Base-by-base conservation (phyloP, 1,140 invertebrate species). In the Homalodisca vitripennis region DNA sequence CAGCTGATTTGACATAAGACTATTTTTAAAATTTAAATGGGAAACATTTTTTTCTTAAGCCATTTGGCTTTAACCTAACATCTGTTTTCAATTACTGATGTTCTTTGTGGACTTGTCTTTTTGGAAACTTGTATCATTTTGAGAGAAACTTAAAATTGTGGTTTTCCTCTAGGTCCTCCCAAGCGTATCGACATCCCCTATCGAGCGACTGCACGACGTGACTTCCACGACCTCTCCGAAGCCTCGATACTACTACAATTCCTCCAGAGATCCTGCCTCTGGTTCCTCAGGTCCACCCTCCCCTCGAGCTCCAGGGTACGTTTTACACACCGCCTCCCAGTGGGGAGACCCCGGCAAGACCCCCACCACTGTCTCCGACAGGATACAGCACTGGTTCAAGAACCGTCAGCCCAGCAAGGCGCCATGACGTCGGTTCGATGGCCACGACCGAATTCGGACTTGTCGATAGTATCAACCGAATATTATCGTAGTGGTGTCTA, bases 291-390 rank as follows among this genome's bases (percentile, higher is more conserved):
- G 26, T 24, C 48, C 41, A 26, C 65, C 48, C 2, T 67, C 48
- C 14, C 48, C 26, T 17, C 34, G 70, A 24, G 62, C 69, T 57
- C 73, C 73, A 13, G 73, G 73, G 3, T 73, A 73, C 14, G 73
- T 73, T 2, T 46, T 73, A 13, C 70, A 70, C 55, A 73, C 73
- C 1, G 73, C 67, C 1, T 72, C 70, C 0, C 67, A 70, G 17
- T 72, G 71, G 73, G 65, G 66, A n/a, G 63, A 66, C 20, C n/a
- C n/a, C 30, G 34, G 20, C 12, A 64, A 64, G 31, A 3, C 63
- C 27, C 29, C 63, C 1, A 41, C n/a, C n/a, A 60, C 20, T 3
- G 63, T 66, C 10, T 47, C 63, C 10, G 63, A 31, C n/a, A 14
- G 63, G 13, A 24, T 66, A 13, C 63, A 66, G 41, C 32, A 46